Base-by-base conservation (phyloP, 2,888 invertebrate genomes). In the Leptogaster cylindrica region DNA sequence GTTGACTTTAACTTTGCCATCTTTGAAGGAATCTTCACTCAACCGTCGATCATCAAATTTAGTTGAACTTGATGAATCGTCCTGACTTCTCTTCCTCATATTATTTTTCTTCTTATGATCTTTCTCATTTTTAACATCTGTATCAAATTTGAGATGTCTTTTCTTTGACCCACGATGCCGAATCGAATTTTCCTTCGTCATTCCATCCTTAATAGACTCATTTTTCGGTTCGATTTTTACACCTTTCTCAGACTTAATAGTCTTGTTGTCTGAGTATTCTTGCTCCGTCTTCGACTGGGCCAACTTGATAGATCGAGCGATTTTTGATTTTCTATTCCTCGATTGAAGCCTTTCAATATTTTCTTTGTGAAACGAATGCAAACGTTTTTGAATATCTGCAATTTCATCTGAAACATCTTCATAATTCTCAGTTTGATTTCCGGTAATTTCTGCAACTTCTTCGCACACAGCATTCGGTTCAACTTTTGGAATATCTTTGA, bases 291-390 rank as follows among this genome's bases (percentile, higher is more conserved):
- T n/a, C 78, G 79, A n/a, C 80, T 79, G 65, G 76, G 78, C 44
- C 78, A 68, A 68, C 79, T 81, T 7, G 72, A 74, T 27, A 79
- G 81, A 31, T 79, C 79, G 50, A 28, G 76, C 69, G 2, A 77
- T 77, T 70, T 73, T 74, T 4, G 72, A 71, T 70, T 87, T 87
- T 68, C 85, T 86, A 68, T 86, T 86, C 70, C 86, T 82, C 64
- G 86, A 86, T 73, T 86, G 85, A 46, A 87, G 76, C 72, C 86
- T 84, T 70, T 83, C 82, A 70, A 87, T 86, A 75, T 87, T 87
- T 74, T 85, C 86, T 1, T 86, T 86, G 75, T 87, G 87, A 76
- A 87, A 87, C 31, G 85, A 86, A 73, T 86, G 84, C 70, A 87
- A 82, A 71, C 85, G 85, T 73, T 86, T 85, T 74, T 86, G 86